Conservation (phyloP, 2,113 vertebrate genomes). For the Sorex fumeus region DNA sequence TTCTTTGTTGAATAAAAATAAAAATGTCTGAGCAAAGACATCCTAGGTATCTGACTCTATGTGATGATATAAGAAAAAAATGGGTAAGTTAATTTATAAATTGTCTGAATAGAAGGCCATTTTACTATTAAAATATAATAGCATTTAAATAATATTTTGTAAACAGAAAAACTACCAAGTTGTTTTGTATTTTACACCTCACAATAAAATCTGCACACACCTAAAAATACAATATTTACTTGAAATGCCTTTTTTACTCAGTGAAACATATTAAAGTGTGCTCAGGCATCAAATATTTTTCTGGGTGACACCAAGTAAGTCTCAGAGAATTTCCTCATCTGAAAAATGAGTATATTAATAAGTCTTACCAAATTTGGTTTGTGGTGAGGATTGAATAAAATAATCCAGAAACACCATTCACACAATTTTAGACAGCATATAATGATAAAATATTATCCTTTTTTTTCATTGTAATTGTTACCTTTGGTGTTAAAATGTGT, state of each 20-base stretch:
- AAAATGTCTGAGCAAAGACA: not conserved
- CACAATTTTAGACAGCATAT: not conserved
- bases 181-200: not conserved
- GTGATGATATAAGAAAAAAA: not conserved
- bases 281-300: not conserved
- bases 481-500: not conserved
- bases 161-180: not conserved
- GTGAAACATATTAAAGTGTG: not conserved
- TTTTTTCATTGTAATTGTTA: not conserved
- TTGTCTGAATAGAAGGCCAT: not conserved
- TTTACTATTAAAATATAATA: conserved; percentile 41
- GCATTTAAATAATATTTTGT: not conserved
- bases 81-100: not conserved
- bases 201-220: not conserved
- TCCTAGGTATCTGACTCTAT: not conserved
- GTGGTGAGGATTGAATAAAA: not conserved
- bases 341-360: not conserved
- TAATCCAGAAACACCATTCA: not conserved
- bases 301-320: too few species aligned
- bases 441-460: not conserved
- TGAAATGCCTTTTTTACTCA: not conserved
- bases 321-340: not conserved
- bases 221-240: not conserved
- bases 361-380: not conserved
- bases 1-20: conserved; percentile 30